A percentile compares a stretch with the other conserved stretches of the same genome.
Evolutionary conservation across 2,888 invertebrate species (phyloP).

Genomic region (Tetragonula carbonaria): DNA sequence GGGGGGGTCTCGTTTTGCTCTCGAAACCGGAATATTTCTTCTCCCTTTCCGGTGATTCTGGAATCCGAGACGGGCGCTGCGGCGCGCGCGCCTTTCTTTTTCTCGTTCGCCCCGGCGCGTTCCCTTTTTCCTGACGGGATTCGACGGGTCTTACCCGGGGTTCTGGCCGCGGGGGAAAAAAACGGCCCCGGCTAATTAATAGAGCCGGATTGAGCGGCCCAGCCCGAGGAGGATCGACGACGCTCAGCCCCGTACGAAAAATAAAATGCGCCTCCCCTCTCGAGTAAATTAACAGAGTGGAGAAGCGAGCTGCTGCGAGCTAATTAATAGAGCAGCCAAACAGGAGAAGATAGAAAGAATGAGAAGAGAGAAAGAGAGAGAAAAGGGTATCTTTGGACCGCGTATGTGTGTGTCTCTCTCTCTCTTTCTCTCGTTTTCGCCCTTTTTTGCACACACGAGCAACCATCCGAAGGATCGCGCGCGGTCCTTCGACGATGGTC

Average conservation of each 20-base stretch:
- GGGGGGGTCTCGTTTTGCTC: slow-evolving; percentile 31
- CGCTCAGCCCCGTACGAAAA: slow-evolving; percentile 63
- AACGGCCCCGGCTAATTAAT: slow-evolving; percentile 73
- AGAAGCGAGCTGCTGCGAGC: slow-evolving; percentile 70
- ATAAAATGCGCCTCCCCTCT: slow-evolving; percentile 63
- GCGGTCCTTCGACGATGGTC: slow-evolving; percentile 47
- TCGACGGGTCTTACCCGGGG: slow-evolving; percentile 65
- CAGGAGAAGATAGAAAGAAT: not conserved
- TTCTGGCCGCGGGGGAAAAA: slow-evolving; percentile 60
- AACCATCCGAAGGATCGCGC: slow-evolving; percentile 41
- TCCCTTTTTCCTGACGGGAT: slow-evolving; percentile 64
- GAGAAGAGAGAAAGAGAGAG: not conserved
- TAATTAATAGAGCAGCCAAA: slow-evolving; percentile 64
- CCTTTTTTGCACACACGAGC: slow-evolving; percentile 48
- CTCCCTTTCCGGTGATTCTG: slow-evolving; percentile 66
- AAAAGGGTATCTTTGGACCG: not conserved
- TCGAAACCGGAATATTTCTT: slow-evolving; percentile 59
- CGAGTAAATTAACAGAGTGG: slow-evolving; percentile 72
- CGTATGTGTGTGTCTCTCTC: slow-evolving; percentile 3
- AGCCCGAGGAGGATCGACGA: slow-evolving; percentile 54
- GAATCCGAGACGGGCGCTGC: slow-evolving; percentile 56
- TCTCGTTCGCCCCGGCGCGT: slow-evolving; percentile 31
- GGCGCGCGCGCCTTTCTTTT: slow-evolving; percentile 19
- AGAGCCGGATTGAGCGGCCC: slow-evolving; percentile 69
- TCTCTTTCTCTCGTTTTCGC: slow-evolving; percentile 32